Base-by-base conservation (phyloP, 2,888 invertebrate genomes). In the Portevinia maculata region DNA sequence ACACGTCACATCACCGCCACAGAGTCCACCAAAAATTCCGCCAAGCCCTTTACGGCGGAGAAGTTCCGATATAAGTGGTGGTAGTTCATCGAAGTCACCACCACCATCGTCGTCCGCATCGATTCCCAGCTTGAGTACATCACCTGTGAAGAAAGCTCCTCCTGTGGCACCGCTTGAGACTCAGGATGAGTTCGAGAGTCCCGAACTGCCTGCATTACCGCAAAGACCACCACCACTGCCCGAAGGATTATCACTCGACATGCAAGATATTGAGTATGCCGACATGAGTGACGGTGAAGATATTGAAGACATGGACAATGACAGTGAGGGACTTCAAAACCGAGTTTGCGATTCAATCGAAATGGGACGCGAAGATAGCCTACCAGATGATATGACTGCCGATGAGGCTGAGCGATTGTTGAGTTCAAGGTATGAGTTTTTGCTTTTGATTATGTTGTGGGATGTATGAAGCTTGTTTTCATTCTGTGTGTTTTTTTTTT, bases 361-460 rank as follows among this genome's bases (percentile, higher is more conserved):
- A 84, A 75, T 84, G 32, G 86, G 87, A 69, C 86, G 88, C 2
- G 88, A 89, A 57, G 88, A 89, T 81, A 89, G 90, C 85, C 90
- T 92, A 85, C 91, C 92, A 34, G 92, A 93, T 87, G 91, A 90
- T 39, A 95, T 95, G 96, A 97, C 97, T 85, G 94, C 96, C 64
- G 96, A 96, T 88, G 97, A 97, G 91, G 97, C 96, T 11, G 96
- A 97, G 90, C 94, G 95, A 91, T 92, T 97, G 88, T 93, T 97
- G 87, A 97, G 96, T 91, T 94, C 95, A 87, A 95, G 96, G 96
- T 96, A 90, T 92, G 92, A 90, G 55, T 70, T 79, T 30, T 64
- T n/a, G 6, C n/a, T 24, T 39, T 37, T 24, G 9, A 17, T 30
- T 65, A 6, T 28, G 7, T 41, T 21, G 9, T 34, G 3, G 24